Evolutionary conservation across 2,113 vertebrate genomes (phyloP).

Genomic region (Indicator maculatus): DNA sequence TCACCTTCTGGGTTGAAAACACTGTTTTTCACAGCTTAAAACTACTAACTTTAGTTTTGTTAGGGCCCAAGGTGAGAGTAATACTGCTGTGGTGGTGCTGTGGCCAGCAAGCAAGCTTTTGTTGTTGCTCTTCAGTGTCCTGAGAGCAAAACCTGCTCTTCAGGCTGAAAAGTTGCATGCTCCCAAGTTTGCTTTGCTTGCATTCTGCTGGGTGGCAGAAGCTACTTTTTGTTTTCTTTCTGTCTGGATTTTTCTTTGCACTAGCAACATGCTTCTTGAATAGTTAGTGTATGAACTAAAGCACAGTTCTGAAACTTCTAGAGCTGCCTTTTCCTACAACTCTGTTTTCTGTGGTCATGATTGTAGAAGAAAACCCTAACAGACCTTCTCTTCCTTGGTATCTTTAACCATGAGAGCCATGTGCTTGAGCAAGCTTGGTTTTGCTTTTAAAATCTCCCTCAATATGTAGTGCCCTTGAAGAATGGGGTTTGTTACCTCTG

Average conservation of each 20-base stretch:
- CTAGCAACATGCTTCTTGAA: fast-evolving
- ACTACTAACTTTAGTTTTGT: neutral
- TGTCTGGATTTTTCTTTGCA: neutral
- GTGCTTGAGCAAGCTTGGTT: neutral
- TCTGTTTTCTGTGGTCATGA: neutral
- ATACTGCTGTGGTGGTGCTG: fast-evolving
- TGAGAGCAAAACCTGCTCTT: neutral
- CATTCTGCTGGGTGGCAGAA: neutral
- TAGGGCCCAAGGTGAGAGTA: neutral
- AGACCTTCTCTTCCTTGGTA: neutral
- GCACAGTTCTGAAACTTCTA: neutral
- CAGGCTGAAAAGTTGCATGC: neutral
- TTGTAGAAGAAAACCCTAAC: neutral
- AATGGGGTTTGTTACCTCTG: neutral
- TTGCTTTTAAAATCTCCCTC: neutral
- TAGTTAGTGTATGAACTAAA: neutral
- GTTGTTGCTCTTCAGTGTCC: neutral
- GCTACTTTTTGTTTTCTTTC: neutral
- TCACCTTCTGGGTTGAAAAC: fast-evolving
- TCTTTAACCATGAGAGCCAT: neutral
- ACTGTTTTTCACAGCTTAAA: fast-evolving
- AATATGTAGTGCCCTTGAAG: fast-evolving
- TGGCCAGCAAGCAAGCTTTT: neutral
- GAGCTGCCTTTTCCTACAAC: neutral
- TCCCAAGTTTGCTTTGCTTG: neutral